Evolutionary conservation across 1,140 invertebrate genomes (phyloP).

Genomic region (Tetramorium alpestre): DNA sequence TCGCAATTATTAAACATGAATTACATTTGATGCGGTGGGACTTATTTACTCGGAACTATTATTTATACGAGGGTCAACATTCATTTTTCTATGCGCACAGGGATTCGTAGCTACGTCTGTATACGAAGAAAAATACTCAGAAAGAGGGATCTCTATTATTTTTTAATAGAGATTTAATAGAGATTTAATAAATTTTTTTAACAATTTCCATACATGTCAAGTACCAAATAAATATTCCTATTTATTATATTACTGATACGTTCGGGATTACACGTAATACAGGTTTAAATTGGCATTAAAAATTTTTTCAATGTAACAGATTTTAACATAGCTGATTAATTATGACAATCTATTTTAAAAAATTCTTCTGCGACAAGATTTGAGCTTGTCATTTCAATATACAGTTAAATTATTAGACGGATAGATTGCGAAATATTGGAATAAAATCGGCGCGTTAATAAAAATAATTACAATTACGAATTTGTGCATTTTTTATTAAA

Average conservation of each 20-base stretch:
- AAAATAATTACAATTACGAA: neutral
- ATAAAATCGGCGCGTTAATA: neutral
- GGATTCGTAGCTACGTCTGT: neutral
- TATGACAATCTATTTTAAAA: neutral
- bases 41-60: neutral
- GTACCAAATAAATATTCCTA: neutral
- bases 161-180: too few species aligned
- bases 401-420: neutral
- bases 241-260: neutral
- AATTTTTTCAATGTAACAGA: neutral
- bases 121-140: neutral
- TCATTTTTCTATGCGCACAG: neutral
- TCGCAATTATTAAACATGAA: slow-evolving; percentile 11
- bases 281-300: neutral
- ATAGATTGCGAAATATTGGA: neutral
- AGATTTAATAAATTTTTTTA: too few species aligned
- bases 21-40: neutral
- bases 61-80: neutral
- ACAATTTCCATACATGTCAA: neutral
- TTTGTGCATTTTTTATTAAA: neutral
- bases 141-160: neutral
- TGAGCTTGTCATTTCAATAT: neutral
- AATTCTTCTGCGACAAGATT: neutral
- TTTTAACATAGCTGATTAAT: neutral
- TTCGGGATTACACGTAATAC: neutral